Percentiles rank a stretch among this genome's conserved stretches.
Evolutionary conservation across 1,140 invertebrate species (phyloP).

Genomic region (Helicorthomorpha holstii): DNA sequence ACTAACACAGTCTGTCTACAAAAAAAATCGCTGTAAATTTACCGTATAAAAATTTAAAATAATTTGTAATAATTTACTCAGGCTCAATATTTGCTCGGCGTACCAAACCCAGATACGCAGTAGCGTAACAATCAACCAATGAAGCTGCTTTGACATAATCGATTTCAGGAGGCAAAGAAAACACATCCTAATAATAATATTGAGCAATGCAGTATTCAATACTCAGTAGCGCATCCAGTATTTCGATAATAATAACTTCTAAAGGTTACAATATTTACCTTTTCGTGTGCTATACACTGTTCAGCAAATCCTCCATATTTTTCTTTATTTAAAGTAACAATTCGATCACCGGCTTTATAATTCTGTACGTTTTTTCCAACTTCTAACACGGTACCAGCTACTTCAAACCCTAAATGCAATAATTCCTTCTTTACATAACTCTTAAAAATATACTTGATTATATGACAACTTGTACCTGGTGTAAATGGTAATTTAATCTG

Average conservation of each 20-base stretch:
- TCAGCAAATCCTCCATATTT: constrained; percentile 33
- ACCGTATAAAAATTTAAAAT: not conserved
- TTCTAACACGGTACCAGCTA: constrained; percentile 31
- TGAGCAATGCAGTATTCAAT: constrained; percentile 15
- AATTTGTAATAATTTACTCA: constrained; percentile 11
- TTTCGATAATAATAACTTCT: constrained; percentile 1
- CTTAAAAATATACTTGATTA: not conserved
- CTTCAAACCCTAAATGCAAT: constrained; percentile 28
- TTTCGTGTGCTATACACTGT: constrained; percentile 29
- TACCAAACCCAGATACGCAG: constrained; percentile 35
- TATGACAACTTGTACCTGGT: constrained; percentile 19
- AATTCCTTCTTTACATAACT: not conserved
- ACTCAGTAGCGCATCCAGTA: not conserved
- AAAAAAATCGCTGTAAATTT: not conserved
- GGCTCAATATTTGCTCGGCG: constrained; percentile 32
- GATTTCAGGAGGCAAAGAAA: constrained; percentile 31
- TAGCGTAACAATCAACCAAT: constrained; percentile 37
- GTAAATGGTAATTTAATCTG: constrained; percentile 30
- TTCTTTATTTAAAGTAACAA: constrained; percentile 33
- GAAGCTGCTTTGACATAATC: constrained; percentile 30
- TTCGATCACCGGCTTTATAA: constrained; percentile 18
- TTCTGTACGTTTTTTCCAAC: constrained; percentile 25
- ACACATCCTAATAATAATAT: constrained; percentile 37
- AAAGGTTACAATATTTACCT: constrained; percentile 21
- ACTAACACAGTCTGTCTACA: constrained; percentile 34